Evolutionary conservation across 2,113 vertebrate species (phyloP).

Genomic region (Phaethon lepturus): DNA sequence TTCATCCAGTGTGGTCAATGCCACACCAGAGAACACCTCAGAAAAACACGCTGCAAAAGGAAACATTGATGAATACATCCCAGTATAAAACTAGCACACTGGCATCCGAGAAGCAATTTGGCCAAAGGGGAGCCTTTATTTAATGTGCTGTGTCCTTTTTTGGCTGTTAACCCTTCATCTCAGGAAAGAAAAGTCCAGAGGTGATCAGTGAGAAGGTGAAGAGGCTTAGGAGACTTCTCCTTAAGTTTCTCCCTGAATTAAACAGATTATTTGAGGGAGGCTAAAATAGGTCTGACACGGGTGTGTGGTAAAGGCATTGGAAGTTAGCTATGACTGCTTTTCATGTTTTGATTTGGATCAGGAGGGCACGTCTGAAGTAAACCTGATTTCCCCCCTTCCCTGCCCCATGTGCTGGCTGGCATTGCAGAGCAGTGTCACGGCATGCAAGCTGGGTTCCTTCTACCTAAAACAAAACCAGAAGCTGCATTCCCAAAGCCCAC

Average conservation of each 20-base stretch:
- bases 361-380: background rate
- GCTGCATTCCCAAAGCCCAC: background rate
- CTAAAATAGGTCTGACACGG: background rate
- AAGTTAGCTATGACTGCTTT: background rate
- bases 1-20: background rate
- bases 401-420: background rate
- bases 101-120: background rate
- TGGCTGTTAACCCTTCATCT: background rate
- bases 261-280: background rate
- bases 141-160: background rate
- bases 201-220: background rate
- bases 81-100: background rate
- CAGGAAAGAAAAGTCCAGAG: background rate
- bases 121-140: background rate
- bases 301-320: background rate
- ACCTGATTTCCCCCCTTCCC: rapidly evolving
- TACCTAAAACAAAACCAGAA: background rate
- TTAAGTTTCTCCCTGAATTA: background rate
- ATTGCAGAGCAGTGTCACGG: background rate
- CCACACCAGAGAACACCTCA: background rate
- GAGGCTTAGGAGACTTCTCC: background rate
- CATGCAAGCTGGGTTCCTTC: background rate
- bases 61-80: rapidly evolving
- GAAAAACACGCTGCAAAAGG: background rate
- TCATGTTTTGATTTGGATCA: background rate